phyloP scores from a whole-genome alignment of 2,888 invertebrate genomes.

The Spicauda simplicius region DNA sequence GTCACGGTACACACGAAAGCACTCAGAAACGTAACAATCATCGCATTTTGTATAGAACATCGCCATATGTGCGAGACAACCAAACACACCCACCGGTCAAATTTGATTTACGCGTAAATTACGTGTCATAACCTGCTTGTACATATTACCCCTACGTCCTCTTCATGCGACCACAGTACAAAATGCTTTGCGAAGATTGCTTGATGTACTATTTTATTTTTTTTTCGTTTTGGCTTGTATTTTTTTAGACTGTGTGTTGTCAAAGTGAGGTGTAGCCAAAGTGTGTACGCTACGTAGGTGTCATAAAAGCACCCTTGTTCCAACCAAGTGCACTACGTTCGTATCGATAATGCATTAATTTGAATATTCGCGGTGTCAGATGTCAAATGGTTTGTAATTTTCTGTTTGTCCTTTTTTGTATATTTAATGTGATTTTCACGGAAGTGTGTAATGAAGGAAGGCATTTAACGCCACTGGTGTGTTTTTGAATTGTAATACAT shows the following conservation, averaged over 20 bases:
- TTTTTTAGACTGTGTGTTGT: slow-evolving; percentile 54
- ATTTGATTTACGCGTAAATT: slow-evolving; percentile 84
- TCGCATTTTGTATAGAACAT: slow-evolving; percentile 61
- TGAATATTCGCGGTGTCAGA: slow-evolving; percentile 85
- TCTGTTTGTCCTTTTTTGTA: slow-evolving; percentile 64
- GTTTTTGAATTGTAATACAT: slow-evolving; percentile 10
- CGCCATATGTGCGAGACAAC: slow-evolving; percentile 82
- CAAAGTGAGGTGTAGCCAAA: slow-evolving; percentile 46
- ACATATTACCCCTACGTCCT: slow-evolving; percentile 54
- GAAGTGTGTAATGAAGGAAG: slow-evolving; percentile 55
- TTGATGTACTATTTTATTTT: slow-evolving; percentile 31
- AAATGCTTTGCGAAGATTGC: slow-evolving; percentile 36
- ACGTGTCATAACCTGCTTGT: slow-evolving; percentile 79
- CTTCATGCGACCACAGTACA: slow-evolving; percentile 50
- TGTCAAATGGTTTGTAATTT: slow-evolving; percentile 84
- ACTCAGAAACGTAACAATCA: slow-evolving; percentile 72
- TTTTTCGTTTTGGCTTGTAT: not conserved
- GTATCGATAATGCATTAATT: slow-evolving; percentile 84
- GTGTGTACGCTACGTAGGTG: slow-evolving; percentile 57
- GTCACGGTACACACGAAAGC: slow-evolving; percentile 74
- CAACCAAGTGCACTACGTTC: slow-evolving; percentile 75
- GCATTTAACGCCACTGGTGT: slow-evolving; percentile 32
- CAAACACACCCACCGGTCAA: slow-evolving; percentile 79
- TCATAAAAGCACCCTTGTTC: slow-evolving; percentile 69
- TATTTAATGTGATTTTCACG: slow-evolving; percentile 66